Evolutionary conservation across 2,113 vertebrate species (phyloP), one percentile per base, ranked within the genome.

Genomic region (cat (Felis catus)): DNA sequence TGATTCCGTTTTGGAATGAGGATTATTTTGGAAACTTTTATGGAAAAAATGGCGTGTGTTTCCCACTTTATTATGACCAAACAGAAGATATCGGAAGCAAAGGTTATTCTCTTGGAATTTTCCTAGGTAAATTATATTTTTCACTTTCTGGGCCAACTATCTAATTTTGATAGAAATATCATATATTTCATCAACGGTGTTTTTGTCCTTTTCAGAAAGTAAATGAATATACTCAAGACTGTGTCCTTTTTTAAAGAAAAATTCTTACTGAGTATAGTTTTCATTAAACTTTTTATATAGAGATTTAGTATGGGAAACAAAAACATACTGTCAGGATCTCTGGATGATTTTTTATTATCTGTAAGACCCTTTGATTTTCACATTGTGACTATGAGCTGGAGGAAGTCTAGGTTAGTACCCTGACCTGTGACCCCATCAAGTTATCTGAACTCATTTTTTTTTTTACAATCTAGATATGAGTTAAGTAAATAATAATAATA

Each of bases 1-100:
- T 97, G 11, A 97, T 99, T 82, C 99, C 99, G 6, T 98, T 99
- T 41, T 98, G 99, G 97, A 98, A 99, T 10, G 98, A 99, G 58
- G 98, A 99, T 0, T 95, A 99, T 94, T 99, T 99, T 97, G 99
- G 99, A 94, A 99, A 99, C 94, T 99, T 99, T 98, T 99, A 99
- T 25, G 99, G 99, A 51, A 98, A 98, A 92, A 99, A 99, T 66
- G 99, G 99, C 14, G 99, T 99, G 41, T 99, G 99, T 95, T 99
- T 99, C 92, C 99, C 99, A 29, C 98, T 99, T 93, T 99, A 99
- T 98, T 99, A 99, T 25, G 99, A 99, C 97, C 98, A 98, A 97
- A 98, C 98, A 96, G 99, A 99, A 98, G 99, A 99, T 95, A 98
- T 96, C 74, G 98, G 98, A 33, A 98, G 99, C 81, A 99, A 99